Base-by-base conservation (phyloP, 2,888 invertebrate species). In the Agapostemon virescens region DNA sequence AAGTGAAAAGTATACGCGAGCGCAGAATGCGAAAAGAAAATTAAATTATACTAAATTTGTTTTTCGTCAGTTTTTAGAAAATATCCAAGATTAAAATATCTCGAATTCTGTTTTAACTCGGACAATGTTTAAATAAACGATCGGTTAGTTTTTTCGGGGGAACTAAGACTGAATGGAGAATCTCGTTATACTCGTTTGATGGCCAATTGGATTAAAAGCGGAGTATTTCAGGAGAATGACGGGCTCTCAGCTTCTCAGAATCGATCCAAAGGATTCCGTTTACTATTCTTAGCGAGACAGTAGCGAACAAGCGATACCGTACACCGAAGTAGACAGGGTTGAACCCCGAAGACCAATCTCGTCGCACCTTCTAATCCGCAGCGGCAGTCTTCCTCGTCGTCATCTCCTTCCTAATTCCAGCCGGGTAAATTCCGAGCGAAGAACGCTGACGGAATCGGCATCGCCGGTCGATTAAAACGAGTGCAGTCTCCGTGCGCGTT, bases 401-500 rank as follows among this genome's bases (percentile, higher is more conserved):
- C 66, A 33, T 55, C 40, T 52, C 30, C 61, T 76, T 82, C 80
- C 71, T 49, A 81, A 81, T 79, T 82, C 80, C 61, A 71, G 42
- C 15, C 55, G 61, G 30, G 74, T 79, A 79, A 74, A 72, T 69
- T 7, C 55, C 64, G 68, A 69, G 49, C 68, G 61, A 55, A 45
- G 58, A 55, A 77, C 67, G 74, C 45, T 38, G 45, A 23, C 68
- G 72, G 72, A 73, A 82, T 78, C 74, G 74, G 70, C 75, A 63
- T 69, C 70, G 77, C 77, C 63, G 78, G 61, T 55, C 82, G 85
- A 86, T 88, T 76, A 85, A 85, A 84, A 83, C 69, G 74, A 84
- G 85, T 82, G 79, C 79, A 77, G 76, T 81, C 82, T 78, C 82
- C 81, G 72, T 82, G 85, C 82, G 79, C 81, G 88, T 89, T 89